A percentile compares a stretch with the other conserved stretches of the same genome.
Evolutionary conservation across 35 echinoderm and acorn worm genomes (phyloP).

Genomic region (Ophiothrix spiculata): DNA sequence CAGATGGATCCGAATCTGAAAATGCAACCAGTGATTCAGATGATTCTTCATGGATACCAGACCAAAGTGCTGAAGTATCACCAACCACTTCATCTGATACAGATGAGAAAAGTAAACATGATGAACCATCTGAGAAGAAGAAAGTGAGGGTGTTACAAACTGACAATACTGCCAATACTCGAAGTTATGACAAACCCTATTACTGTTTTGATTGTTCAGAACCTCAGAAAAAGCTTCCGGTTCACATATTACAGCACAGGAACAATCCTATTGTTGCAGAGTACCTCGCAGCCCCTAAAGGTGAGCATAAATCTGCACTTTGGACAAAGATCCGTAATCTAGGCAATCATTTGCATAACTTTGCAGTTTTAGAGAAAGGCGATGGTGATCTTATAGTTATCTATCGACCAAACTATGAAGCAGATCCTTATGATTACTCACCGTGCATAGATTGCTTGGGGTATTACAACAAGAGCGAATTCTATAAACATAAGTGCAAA

Average conservation of each 20-base stretch:
- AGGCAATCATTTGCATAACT: slow-evolving; percentile 43
- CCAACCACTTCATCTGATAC: too few species aligned
- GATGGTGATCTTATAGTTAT: slow-evolving; percentile 47
- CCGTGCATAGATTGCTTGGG: slow-evolving; percentile 52
- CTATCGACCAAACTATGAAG: slow-evolving; percentile 31
- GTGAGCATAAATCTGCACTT: background rate
- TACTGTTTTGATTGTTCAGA: slow-evolving; percentile 34
- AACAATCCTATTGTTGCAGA: slow-evolving; percentile 34
- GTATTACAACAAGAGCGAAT: slow-evolving; percentile 26
- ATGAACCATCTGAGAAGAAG: too few species aligned
- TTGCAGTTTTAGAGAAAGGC: slow-evolving; percentile 17
- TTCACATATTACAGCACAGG: slow-evolving; percentile 27
- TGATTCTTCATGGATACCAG: too few species aligned
- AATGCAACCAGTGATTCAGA: too few species aligned
- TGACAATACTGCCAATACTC: background rate
- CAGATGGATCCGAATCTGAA: too few species aligned
- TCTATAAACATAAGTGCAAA: slow-evolving; percentile 51
- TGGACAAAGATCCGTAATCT: slow-evolving; percentile 36
- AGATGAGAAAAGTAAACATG: too few species aligned
- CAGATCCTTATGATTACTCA: slow-evolving; percentile 23
- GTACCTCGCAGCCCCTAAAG: slow-evolving; percentile 10
- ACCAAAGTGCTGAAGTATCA: too few species aligned
- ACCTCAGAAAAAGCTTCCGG: slow-evolving; percentile 48
- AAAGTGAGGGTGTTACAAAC: background rate
- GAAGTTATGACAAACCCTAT: slow-evolving; percentile 22